A percentile compares a stretch with the other conserved stretches of the same genome.
These are phyloP conservation scores for Poecile atricapillus DNA, from an alignment of 2,113 vertebrate species.

Conservation along the genomic window DNA sequence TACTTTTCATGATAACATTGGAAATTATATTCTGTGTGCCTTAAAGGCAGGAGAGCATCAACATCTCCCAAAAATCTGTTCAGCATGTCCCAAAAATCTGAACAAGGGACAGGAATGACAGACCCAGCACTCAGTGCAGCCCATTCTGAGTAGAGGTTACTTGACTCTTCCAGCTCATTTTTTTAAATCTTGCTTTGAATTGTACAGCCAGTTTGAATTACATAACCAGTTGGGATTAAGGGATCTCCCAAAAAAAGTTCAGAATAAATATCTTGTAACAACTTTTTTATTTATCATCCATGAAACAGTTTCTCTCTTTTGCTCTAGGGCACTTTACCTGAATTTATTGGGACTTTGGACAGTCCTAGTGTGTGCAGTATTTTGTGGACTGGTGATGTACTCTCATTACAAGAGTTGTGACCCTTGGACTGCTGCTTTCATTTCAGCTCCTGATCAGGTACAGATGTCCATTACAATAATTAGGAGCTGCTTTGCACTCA, in stretches of 20 bases:
- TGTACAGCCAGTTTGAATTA: background rate
- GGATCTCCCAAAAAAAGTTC: background rate
- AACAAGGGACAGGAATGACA: background rate
- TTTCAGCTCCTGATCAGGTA: constrained; percentile 87
- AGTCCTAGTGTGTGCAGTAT: constrained; percentile 78
- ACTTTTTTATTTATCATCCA: background rate
- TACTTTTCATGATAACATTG: background rate
- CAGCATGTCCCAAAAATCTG: background rate
- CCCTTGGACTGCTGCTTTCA: constrained; percentile 79
- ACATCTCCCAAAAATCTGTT: too few relatives aligned
- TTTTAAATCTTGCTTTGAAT: background rate
- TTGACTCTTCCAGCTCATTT: background rate
- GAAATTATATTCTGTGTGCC: background rate
- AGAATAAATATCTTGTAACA: background rate
- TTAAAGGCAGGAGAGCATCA: background rate
- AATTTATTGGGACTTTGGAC: constrained; percentile 84
- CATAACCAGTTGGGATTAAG: background rate
- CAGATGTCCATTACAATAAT: background rate
- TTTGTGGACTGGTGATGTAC: constrained; percentile 85
- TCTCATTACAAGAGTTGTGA: constrained; percentile 78
- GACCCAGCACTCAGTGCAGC: accelerated
- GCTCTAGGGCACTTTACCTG: constrained; percentile 81
- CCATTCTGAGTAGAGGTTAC: accelerated
- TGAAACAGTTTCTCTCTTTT: background rate
- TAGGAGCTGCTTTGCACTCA: background rate